Evolutionary conservation across 30 jellyfish, hydroid and myxozoan species (phyloP).

Genomic region (Rhopilema esculentum): DNA sequence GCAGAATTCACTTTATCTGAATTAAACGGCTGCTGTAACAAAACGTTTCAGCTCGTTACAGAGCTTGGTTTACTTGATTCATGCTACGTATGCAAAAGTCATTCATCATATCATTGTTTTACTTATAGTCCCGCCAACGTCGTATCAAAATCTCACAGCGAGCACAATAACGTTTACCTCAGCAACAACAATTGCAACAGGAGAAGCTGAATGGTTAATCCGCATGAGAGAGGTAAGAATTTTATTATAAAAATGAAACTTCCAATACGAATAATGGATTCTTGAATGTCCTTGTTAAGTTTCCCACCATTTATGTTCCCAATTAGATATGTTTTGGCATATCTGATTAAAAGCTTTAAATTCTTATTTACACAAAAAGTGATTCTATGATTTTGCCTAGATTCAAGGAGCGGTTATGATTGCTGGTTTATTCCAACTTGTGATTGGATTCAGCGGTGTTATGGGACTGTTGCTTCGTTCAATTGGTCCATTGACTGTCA

Average conservation of each 20-base stretch:
- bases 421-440: slow-evolving; percentile 67
- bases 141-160: background rate
- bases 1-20: too few relatives aligned
- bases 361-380: too few relatives aligned
- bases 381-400: background rate
- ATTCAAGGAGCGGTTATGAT: slow-evolving; percentile 80
- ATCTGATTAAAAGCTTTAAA: too few relatives aligned
- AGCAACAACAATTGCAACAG: background rate
- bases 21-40: too few relatives aligned
- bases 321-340: too few relatives aligned
- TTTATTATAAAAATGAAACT: too few relatives aligned
- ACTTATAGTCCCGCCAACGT: background rate
- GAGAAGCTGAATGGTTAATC: slow-evolving; percentile 77
- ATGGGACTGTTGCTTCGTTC: slow-evolving; percentile 72
- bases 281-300: too few relatives aligned
- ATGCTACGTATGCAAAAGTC: too few relatives aligned
- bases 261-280: too few relatives aligned
- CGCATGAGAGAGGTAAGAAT: slow-evolving; percentile 78
- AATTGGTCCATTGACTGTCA: slow-evolving; percentile 86
- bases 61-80: too few relatives aligned
- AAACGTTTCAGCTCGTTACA: too few relatives aligned
- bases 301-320: too few relatives aligned
- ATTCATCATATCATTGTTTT: background rate
- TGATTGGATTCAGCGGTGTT: slow-evolving; percentile 80
- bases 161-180: background rate